Evolutionary conservation across 2,888 invertebrate species (phyloP), one percentile per base, ranked within the genome.

Genomic region (Lacanobia oleracea): DNA sequence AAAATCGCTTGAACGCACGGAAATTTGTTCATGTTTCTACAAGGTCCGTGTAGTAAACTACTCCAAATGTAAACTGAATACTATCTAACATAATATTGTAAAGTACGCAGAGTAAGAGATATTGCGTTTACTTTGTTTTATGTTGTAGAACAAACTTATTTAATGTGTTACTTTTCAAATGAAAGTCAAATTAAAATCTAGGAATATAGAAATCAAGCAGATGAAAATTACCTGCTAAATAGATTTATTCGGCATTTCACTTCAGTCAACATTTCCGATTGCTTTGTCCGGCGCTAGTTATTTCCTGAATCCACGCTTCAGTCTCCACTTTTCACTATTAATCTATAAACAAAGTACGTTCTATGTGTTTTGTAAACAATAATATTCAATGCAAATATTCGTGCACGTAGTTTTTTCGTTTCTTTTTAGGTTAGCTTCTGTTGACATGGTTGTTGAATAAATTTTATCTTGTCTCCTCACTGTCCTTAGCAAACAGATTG

Each of bases 191-290:
- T 48, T 18, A 18, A 18, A 8, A 18, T 48, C 2, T 48, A 18
- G 18, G 48, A 48, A 48, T 48, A 5, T 18, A 18, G 7, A 18
- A 48, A 18, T 18, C 45, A 37, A 14, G 12, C 10, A 3, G 37
- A 59, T 21, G n/a, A 9, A 59, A 37, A 59, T 59, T 21, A 40
- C 12, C 12, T 40, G 8, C 40, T n/a, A 59, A 21, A 59, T 40
- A 40, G 59, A 33, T 56, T 79, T 79, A 57, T 53, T 60, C 18
- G 48, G 9, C 21, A 51, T 68, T 77, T 66, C 78, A 66, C 14
- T 65, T 56, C 37, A 7, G 48, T 9, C 18, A 56, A 53, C 67
- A 59, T 64, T 80, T 67, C 82, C 69, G 82, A 79, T 82, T 82
- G 82, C 64, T 60, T 73, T 60, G 82, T 67, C 66, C 78, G 72